These are phyloP conservation scores for Vulpes vulpes DNA, from an alignment of 2,113 vertebrate species.

Conservation along the genomic window DNA sequence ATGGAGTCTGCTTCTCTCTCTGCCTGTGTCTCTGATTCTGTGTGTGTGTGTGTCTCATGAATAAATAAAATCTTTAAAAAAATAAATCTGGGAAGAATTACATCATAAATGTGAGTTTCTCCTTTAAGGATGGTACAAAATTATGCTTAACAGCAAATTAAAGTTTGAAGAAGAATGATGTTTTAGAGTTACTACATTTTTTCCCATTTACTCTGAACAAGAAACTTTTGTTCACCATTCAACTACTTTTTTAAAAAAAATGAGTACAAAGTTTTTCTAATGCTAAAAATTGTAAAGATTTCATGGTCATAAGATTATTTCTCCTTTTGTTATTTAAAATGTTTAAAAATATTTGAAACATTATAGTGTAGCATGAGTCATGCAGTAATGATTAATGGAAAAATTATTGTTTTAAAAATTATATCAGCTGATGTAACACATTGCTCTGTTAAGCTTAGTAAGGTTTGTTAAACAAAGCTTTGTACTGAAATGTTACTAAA, in stretches of 20 bases:
- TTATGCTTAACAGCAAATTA: background rate
- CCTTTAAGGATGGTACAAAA: background rate
- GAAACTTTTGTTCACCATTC: background rate
- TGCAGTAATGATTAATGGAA: background rate
- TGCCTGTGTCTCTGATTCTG: no score
- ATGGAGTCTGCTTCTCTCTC: no score
- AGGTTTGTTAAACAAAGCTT: conserved; percentile 26
- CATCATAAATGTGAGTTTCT: conserved; percentile 1
- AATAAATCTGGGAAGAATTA: conserved; percentile 21
- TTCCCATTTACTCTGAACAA: background rate
- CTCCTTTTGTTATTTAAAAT: background rate
- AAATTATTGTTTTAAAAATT: conserved; percentile 22
- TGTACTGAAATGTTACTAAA: background rate
- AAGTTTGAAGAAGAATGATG: conserved; percentile 34
- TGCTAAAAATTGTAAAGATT: background rate
- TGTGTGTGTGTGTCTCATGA: no score
- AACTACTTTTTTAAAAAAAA: background rate
- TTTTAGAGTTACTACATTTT: background rate
- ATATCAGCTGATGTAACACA: background rate
- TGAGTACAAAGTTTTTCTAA: background rate
- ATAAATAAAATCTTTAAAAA: no score
- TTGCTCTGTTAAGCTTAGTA: background rate
- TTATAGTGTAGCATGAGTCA: background rate
- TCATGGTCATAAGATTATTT: background rate
- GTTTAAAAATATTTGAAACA: background rate